Base-by-base conservation (phyloP, 2,797 vertebrate species). In the Ibycter americanus region DNA sequence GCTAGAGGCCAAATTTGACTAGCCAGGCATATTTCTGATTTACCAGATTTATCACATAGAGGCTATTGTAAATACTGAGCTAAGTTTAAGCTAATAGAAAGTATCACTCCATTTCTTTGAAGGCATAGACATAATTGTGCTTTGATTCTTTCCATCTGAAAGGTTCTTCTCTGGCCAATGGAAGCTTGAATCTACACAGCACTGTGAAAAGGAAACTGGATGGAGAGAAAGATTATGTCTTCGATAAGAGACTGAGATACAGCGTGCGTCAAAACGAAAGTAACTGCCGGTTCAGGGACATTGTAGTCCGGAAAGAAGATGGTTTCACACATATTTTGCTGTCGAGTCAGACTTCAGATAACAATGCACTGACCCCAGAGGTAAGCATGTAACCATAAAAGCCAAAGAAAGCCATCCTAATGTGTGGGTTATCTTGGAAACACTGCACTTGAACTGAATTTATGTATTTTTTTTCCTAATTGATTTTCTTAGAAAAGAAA, bases 251-350 rank as follows among this genome's bases (percentile, higher is more conserved):
- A 94, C 98, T 99, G 95, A 98, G 99, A 97, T 99, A 99, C 98
- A 99, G 99, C 9, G 99, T 99, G 92, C 98, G 99, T 94, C 99
- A 99, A 97, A 99, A 98, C 4, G 99, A 99, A 97, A 99, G 98
- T 97, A 99, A 99, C 98, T 99, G 99, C 97, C 99, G 99, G 73
- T 99, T 99, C 97, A 98, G 99, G 89, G 99, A 99, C 98, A 99
- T 99, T 29, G 99, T 99, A 16, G 99, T 99, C 85, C 98, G 99
- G 96, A 99, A 99, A 97, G 99, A 99, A 97, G 99, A 99, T 55
- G 99, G 99, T 58, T 99, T 99, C 98, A 99, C 99, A 7, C 99
- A 99, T 54, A 99, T 99, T 89, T 98, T 99, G 93, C 98, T 99
- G 51, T 99, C 99, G 8, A 99, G 99, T 97, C 99, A 99, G 97